phyloP scores from a whole-genome alignment of 2,113 vertebrate species.

The Cyanoderma ruficeps region DNA sequence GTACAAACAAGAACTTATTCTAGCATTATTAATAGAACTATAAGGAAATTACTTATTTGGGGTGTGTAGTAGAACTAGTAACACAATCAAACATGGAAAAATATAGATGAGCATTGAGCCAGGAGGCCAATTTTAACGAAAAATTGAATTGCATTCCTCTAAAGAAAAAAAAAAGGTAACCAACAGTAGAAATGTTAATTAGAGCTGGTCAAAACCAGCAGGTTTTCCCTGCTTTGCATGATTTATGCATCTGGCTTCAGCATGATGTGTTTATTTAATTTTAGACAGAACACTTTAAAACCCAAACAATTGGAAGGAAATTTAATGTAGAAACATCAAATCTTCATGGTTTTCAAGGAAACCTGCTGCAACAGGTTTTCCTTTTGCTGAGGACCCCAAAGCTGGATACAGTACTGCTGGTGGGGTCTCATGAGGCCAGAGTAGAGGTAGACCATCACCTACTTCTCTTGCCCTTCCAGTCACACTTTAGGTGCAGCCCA shows the following conservation, averaged over 20 bases:
- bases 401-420: fast-evolving
- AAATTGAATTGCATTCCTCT: not conserved
- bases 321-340: not conserved
- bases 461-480: not conserved
- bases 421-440: fast-evolving
- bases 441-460: not conserved
- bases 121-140: not conserved
- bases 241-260: not conserved
- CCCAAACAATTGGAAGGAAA: not conserved
- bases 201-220: not conserved
- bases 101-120: not conserved
- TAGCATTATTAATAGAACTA: not conserved
- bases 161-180: not conserved
- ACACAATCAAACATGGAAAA: not conserved
- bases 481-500: not conserved
- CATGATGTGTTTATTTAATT: not conserved
- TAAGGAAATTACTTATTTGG: not conserved
- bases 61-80: not conserved
- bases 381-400: not conserved
- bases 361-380: fast-evolving
- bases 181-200: not conserved
- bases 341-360: not conserved
- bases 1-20: not conserved
- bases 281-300: not conserved
- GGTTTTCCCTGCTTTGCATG: not conserved